These are phyloP conservation scores for Mobula hypostoma DNA, from an alignment of 2,113 vertebrate species.

Conservation along the genomic window DNA sequence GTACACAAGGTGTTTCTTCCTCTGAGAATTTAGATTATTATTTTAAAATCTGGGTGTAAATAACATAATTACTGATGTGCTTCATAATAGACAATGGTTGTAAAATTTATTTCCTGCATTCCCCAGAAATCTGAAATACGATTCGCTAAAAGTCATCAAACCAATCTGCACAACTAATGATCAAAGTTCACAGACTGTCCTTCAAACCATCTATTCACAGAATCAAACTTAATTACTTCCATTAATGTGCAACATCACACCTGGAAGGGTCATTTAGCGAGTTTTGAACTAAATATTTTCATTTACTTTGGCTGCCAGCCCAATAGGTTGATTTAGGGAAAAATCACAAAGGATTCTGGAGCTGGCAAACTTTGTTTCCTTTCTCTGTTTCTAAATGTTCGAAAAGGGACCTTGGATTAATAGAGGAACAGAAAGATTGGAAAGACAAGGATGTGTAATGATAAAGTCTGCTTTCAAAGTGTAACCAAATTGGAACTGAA, in stretches of 20 bases:
- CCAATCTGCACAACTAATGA: not conserved
- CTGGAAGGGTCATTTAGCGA: not conserved
- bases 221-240: not conserved
- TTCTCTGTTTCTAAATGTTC: not conserved
- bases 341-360: no score
- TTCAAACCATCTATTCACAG: not conserved
- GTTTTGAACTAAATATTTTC: not conserved
- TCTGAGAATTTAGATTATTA: not conserved
- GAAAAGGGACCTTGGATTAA: not conserved
- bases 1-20: not conserved
- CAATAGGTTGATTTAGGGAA: not conserved
- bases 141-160: not conserved
- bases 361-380: not conserved
- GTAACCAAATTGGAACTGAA: not conserved
- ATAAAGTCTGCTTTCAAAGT: not conserved
- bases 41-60: not conserved
- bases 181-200: not conserved
- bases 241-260: not conserved
- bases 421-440: not conserved
- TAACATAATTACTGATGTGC: not conserved
- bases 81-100: not conserved
- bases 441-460: no score
- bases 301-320: not conserved
- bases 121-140: not conserved
- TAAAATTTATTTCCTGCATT: not conserved